phyloP scores from a whole-genome alignment of 2,888 invertebrate genomes.

The Abscondita cerata region DNA sequence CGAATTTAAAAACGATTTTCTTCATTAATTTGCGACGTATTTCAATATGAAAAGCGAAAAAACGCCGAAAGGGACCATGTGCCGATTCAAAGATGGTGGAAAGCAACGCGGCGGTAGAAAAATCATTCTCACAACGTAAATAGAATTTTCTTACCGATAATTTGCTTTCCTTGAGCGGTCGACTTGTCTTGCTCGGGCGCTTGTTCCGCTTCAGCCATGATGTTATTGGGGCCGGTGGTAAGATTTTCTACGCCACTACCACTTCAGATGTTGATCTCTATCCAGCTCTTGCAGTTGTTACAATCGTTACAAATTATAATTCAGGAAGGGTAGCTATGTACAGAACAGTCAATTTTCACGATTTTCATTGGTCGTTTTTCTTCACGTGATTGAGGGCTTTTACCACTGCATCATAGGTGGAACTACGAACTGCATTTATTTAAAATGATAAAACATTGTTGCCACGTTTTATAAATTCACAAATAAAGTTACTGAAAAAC shows the following conservation, averaged over 20 bases:
- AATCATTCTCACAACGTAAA: background rate
- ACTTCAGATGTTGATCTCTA: conserved; percentile 75
- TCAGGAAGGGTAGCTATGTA: conserved; percentile 5
- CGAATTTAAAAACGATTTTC: no score
- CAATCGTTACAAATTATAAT: conserved; percentile 34
- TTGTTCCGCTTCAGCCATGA: conserved; percentile 94
- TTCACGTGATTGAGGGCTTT: background rate
- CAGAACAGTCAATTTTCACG: background rate
- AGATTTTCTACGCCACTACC: conserved; percentile 81
- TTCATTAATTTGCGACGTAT: no score
- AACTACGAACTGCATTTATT: no score
- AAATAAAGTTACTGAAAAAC: no score
- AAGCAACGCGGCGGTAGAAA: conserved; percentile 9
- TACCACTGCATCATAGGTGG: conserved; percentile 36
- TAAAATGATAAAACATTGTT: no score
- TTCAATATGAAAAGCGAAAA: background rate
- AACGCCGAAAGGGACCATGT: conserved; percentile 13
- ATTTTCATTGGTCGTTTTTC: background rate
- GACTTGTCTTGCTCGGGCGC: conserved; percentile 61
- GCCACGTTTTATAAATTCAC: no score
- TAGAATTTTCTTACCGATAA: conserved; percentile 74
- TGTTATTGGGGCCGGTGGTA: conserved; percentile 79
- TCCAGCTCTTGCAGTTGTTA: conserved; percentile 65
- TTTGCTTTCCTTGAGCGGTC: conserved; percentile 83
- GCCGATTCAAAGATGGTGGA: conserved; percentile 22